Evolutionary conservation across 2,113 vertebrate genomes (phyloP).

Genomic region (Cairina moschata): DNA sequence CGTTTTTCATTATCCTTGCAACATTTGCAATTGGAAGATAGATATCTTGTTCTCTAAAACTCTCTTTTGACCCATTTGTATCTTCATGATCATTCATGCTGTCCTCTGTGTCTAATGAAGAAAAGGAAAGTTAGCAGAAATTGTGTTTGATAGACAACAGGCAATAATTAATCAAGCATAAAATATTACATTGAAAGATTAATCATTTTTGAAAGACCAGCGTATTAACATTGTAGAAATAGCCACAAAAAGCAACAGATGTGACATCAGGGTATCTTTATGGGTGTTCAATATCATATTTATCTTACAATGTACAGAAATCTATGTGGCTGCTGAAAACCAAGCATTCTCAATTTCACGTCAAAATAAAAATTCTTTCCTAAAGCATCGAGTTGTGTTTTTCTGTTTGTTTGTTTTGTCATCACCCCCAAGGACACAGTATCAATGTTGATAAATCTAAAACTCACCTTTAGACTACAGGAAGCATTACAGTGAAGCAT

Average conservation of each 20-base stretch:
- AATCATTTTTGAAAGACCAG: neutral
- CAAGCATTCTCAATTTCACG: neutral
- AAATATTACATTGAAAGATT: neutral
- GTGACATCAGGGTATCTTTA: neutral
- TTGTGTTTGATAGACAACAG: neutral
- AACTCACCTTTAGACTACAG: neutral
- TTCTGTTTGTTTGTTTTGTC: neutral
- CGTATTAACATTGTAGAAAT: neutral
- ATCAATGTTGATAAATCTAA: neutral
- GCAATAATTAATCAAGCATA: neutral
- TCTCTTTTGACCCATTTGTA: slow-evolving; percentile 92
- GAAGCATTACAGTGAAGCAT: neutral
- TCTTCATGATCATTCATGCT: slow-evolving; percentile 96
- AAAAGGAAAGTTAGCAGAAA: slow-evolving; percentile 37
- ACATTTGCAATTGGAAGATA: slow-evolving; percentile 99
- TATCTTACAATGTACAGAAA: neutral
- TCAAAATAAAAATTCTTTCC: neutral
- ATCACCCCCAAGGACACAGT: neutral
- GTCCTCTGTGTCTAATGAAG: slow-evolving; percentile 85
- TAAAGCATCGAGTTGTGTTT: neutral
- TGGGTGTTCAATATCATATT: neutral
- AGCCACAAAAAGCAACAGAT: neutral
- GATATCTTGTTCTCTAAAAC: slow-evolving; percentile 98
- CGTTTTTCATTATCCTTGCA: slow-evolving; percentile 99
- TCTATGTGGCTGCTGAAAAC: neutral